phyloP scores from a whole-genome alignment of 1,140 invertebrate genomes.

The Mamestra configurata region DNA sequence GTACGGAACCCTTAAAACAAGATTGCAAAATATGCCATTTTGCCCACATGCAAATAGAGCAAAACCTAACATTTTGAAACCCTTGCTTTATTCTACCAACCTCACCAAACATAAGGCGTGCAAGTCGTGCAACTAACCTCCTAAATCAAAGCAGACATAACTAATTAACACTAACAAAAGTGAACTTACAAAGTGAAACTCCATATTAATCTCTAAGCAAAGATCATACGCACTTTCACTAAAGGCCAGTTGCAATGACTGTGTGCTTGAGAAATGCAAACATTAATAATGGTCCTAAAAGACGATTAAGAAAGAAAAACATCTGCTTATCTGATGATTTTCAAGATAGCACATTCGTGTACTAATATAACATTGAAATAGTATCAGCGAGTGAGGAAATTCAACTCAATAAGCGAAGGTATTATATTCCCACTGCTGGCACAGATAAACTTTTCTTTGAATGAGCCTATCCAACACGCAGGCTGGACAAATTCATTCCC shows the following conservation, averaged over 20 bases:
- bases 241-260: background rate
- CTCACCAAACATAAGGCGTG: background rate
- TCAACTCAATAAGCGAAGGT: no score
- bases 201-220: constrained; percentile 16
- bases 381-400: no score
- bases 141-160: background rate
- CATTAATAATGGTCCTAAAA: background rate
- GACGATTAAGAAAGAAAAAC: background rate
- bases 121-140: background rate
- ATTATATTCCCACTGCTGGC: no score
- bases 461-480: no score
- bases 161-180: constrained; percentile 23
- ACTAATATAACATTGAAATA: no score
- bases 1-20: no score
- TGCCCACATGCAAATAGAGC: no score
- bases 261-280: background rate
- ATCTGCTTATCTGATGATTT: background rate
- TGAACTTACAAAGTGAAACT: constrained; percentile 13
- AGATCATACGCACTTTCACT: constrained; percentile 17
- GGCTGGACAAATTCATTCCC: no score
- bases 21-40: no score
- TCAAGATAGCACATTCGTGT: background rate
- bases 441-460: no score
- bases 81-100: background rate
- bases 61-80: no score